Base-by-base conservation (phyloP, 2,797 vertebrate species). In the Gadopsis bispinosus region DNA sequence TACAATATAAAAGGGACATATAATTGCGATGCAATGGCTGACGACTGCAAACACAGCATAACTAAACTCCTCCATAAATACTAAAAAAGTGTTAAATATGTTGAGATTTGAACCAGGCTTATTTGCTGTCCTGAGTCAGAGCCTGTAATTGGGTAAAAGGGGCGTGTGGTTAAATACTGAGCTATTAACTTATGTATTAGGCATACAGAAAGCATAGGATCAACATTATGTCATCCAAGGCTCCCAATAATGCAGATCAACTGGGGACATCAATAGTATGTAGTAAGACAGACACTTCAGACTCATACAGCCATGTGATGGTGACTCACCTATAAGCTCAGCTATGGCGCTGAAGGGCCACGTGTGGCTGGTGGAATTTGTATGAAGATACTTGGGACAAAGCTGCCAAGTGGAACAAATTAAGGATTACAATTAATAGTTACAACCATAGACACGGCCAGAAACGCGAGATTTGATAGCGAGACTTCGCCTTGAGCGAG, bases 351-450 rank as follows among this genome's bases (percentile, higher is more conserved):
- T 97, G 94, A 99, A 99, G 51, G 98, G 97, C 97, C 97, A 97
- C 31, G 97, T 99, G 93, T 99, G 98, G 91, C 98, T 99, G 83
- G 98, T 99, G 58, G 98, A 99, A 91, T 99, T 99, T 83, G 96
- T 94, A 77, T 99, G 97, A 85, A 99, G 94, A 91, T 94, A 99
- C 89, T 97, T 98, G 11, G 97, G 97, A 78, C 90, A 95, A 74
- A 99, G 94, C 98, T 99, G 91, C 37, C 71, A 95, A 82, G n/a
- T 1, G 26, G 22, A 83, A 66, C 0, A 67, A 60, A 75, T 69
- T 3, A 39, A 75, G 0, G 29, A 39, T 26, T 2, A 54, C 7
- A 61, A 26, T 26, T 9, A 53, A 12, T 29, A 29, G 12, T 51
- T 37, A 37, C 10, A 39, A 39, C 37, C 37, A 8, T 5, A 1